These are phyloP conservation scores for Cyprinus carpio DNA, from an alignment of 2,113 vertebrate species.

Conservation along the genomic window DNA sequence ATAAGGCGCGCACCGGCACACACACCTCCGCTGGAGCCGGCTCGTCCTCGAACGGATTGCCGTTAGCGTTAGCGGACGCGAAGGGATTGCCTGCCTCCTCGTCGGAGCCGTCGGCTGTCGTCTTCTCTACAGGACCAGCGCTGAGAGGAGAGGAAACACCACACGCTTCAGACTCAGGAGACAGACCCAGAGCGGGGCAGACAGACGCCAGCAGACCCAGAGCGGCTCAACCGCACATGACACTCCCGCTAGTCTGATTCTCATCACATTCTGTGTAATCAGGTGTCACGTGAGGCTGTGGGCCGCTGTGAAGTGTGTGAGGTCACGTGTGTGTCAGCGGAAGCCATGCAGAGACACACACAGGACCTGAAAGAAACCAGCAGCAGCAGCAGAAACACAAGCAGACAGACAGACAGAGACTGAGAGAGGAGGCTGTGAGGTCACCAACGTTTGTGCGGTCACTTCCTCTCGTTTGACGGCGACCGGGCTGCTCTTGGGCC, in stretches of 20 bases:
- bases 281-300: background rate
- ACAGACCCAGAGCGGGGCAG: background rate
- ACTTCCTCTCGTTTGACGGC: slow-evolving; percentile 91
- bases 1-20: slow-evolving; percentile 89
- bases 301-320: background rate
- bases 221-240: too few species aligned
- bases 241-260: too few species aligned
- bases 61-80: slow-evolving; percentile 88
- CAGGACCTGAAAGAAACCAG: background rate
- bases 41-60: slow-evolving; percentile 94
- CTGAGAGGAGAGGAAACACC: slow-evolving; percentile 53
- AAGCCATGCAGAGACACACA: background rate
- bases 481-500: slow-evolving; percentile 85
- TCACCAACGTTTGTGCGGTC: slow-evolving; percentile 97
- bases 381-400: background rate
- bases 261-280: background rate
- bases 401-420: background rate
- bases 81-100: slow-evolving; percentile 92
- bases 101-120: slow-evolving; percentile 88
- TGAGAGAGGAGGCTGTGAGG: background rate
- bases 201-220: too few species aligned
- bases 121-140: slow-evolving; percentile 85
- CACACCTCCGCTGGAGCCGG: slow-evolving; percentile 72
- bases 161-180: background rate
- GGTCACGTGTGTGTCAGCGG: too few species aligned